Evolutionary conservation across 1,140 invertebrate species (phyloP).

Genomic region (Bombus turneri): DNA sequence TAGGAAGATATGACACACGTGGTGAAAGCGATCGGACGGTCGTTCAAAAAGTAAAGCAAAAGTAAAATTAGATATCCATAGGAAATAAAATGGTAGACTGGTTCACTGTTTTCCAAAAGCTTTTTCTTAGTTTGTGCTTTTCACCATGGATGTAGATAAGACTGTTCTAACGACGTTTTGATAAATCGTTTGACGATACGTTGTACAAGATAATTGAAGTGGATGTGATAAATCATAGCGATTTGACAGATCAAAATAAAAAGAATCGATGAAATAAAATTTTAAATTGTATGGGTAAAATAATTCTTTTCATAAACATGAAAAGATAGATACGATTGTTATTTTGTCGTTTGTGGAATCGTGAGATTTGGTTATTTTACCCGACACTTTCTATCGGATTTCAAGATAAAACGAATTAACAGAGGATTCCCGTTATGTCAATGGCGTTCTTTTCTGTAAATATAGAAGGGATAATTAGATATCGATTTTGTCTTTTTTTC

Average conservation of each 20-base stretch:
- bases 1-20: constrained; percentile 24
- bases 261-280: background rate
- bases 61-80: constrained; percentile 26
- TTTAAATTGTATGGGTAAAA: no score
- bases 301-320: no score
- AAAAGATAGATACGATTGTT: no score
- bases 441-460: background rate
- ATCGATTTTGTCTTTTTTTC: no score
- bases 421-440: background rate
- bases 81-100: background rate
- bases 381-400: no score
- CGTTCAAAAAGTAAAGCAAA: constrained; percentile 29
- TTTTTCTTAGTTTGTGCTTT: background rate
- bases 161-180: background rate
- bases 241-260: background rate
- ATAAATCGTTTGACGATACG: no score
- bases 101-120: background rate
- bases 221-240: no score
- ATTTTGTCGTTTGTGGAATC: no score
- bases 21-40: constrained; percentile 29
- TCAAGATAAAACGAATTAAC: background rate
- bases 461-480: no score
- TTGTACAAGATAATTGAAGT: no score
- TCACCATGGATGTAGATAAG: background rate
- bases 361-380: no score